Percentiles rank a stretch among this genome's conserved stretches.
Conservation (phyloP, 2,113 vertebrate genomes). For the Megaptera novaeangliae region DNA sequence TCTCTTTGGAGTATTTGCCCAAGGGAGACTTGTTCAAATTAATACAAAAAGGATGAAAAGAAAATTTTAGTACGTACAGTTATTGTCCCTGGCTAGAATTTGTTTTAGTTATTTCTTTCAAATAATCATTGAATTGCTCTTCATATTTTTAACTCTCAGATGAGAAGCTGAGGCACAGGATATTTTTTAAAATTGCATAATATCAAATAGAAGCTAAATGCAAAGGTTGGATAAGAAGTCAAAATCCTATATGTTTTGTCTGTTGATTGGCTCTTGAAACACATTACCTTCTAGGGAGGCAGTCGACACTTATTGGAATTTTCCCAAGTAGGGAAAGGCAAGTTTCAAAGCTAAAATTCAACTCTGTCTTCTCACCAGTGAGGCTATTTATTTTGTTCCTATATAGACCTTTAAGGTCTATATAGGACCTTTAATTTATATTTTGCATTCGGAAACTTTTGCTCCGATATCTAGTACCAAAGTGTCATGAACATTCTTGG, state of each 20-base stretch:
- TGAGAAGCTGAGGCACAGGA: neutral
- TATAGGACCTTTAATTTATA: neutral
- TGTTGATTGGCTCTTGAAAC: neutral
- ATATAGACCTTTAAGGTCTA: neutral
- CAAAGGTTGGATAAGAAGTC: neutral
- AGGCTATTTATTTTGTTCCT: neutral
- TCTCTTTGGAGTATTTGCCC: neutral
- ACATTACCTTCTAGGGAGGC: neutral
- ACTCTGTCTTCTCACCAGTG: neutral
- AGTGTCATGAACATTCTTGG: neutral
- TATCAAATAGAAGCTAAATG: neutral
- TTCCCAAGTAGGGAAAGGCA: neutral
- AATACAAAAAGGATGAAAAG: neutral
- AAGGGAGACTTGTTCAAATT: neutral
- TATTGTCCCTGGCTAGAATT: neutral
- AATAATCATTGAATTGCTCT: neutral
- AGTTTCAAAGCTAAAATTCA: neutral
- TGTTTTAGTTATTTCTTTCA: neutral
- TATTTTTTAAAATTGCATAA: neutral
- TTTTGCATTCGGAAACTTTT: neutral
- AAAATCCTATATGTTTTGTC: neutral
- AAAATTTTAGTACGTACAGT: neutral
- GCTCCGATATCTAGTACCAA: neutral
- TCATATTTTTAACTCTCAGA: slow-evolving; percentile 3
- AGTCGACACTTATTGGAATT: neutral